These are phyloP conservation scores for Anomalospiza imberbis DNA, from an alignment of 2,797 vertebrate genomes.

Conservation along the genomic window DNA sequence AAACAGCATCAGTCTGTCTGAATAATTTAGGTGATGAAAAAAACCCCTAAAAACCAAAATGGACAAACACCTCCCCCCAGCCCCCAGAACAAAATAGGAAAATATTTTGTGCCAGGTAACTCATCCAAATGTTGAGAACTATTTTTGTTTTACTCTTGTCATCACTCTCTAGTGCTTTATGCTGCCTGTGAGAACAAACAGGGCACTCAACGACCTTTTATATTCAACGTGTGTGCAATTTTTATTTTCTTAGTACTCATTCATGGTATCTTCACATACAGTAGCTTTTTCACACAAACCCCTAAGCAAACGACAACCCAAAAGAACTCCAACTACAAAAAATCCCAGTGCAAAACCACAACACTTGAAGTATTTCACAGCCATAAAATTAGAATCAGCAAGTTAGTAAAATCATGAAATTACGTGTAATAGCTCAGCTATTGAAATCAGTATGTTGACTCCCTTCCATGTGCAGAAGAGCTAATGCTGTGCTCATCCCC, in stretches of 20 bases:
- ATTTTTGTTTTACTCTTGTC: neutral
- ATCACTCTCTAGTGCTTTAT: neutral
- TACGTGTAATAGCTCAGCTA: neutral
- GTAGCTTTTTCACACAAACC: neutral
- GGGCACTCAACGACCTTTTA: neutral
- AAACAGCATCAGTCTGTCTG: neutral
- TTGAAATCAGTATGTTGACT: neutral
- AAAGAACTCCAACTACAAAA: neutral
- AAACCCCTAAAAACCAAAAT: rapidly evolving
- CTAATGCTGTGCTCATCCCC: neutral
- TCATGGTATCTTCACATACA: neutral
- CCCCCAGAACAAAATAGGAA: neutral
- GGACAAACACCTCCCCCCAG: rapidly evolving
- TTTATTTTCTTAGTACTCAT: neutral
- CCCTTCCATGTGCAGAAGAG: neutral
- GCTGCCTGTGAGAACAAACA: neutral
- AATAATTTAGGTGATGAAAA: neutral
- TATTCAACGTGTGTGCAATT: neutral
- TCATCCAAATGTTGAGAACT: neutral
- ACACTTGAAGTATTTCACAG: neutral
- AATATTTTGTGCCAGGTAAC: neutral
- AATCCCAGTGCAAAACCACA: neutral
- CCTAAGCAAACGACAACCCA: neutral
- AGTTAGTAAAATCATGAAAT: neutral
- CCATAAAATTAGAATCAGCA: neutral